phyloP scores from a whole-genome alignment of 2,888 invertebrate species.

The Stratiomys singularior region DNA sequence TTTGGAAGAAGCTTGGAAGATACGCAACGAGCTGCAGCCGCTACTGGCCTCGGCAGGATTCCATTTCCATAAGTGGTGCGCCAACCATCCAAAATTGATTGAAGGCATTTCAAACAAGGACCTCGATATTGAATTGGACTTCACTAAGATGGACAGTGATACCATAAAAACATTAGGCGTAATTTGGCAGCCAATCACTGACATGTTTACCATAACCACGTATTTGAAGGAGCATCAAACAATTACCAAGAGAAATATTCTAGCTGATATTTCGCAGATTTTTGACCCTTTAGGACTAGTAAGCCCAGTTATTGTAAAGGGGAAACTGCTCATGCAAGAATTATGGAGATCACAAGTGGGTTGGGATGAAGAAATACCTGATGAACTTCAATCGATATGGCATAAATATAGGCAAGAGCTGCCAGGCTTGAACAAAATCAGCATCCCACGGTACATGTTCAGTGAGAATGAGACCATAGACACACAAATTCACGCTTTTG shows the following conservation, averaged over 20 bases:
- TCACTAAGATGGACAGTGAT: neutral
- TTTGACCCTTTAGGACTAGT: constrained; percentile 37
- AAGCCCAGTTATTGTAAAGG: constrained; percentile 8
- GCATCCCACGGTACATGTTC: constrained; percentile 2
- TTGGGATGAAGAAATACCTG: constrained; percentile 1
- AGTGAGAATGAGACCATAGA: neutral
- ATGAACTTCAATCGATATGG: neutral
- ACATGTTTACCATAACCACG: constrained; percentile 9
- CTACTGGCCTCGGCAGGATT: too few relatives aligned
- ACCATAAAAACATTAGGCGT: constrained; percentile 29
- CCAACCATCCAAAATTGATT: constrained; percentile 40
- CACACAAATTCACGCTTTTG: constrained; percentile 29
- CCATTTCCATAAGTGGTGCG: too few relatives aligned
- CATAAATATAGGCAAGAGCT: neutral
- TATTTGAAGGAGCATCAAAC: neutral
- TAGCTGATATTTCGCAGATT: constrained; percentile 26
- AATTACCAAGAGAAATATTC: constrained; percentile 14
- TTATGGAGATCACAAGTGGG: neutral
- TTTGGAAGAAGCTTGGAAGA: too few relatives aligned
- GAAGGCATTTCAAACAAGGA: constrained; percentile 45
- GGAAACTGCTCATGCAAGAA: constrained; percentile 20
- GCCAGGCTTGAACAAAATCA: neutral
- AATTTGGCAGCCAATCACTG: constrained; percentile 28
- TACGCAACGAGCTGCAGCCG: too few relatives aligned
- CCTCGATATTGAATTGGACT: constrained; percentile 47